phyloP scores from a whole-genome alignment of 2,113 vertebrate species.

The Xenus cinereus region DNA sequence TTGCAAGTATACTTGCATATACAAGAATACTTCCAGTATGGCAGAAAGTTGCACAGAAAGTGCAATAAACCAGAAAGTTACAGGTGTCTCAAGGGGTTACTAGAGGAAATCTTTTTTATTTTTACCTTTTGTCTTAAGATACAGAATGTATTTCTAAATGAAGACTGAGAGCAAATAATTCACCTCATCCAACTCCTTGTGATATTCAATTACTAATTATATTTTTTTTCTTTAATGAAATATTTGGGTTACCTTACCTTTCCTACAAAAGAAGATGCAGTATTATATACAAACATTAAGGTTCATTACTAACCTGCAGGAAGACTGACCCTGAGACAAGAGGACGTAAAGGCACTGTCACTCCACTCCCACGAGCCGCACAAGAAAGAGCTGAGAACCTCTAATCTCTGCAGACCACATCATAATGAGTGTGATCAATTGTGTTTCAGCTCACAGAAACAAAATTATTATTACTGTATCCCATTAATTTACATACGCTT shows the following conservation, averaged over 20 bases:
- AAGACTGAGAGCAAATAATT: background rate
- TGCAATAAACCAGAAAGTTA: background rate
- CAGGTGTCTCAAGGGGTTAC: background rate
- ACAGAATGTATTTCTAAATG: background rate
- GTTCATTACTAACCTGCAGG: background rate
- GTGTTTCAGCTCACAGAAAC: background rate
- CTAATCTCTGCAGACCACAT: background rate
- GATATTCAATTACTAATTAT: background rate
- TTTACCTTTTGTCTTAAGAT: background rate
- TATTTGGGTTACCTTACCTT: background rate
- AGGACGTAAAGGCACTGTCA: background rate
- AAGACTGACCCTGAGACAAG: background rate
- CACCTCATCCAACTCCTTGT: background rate
- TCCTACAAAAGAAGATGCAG: background rate
- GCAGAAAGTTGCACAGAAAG: background rate
- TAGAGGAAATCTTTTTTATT: background rate
- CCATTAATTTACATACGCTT: background rate
- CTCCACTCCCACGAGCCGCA: background rate
- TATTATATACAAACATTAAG: background rate
- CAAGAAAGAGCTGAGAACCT: background rate
- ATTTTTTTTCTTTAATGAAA: background rate
- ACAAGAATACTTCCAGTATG: background rate
- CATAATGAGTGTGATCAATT: background rate
- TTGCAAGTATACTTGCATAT: background rate
- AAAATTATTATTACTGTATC: background rate